Evolutionary conservation across 2,797 vertebrate species (phyloP).

Genomic region (Pelobates cultripes): DNA sequence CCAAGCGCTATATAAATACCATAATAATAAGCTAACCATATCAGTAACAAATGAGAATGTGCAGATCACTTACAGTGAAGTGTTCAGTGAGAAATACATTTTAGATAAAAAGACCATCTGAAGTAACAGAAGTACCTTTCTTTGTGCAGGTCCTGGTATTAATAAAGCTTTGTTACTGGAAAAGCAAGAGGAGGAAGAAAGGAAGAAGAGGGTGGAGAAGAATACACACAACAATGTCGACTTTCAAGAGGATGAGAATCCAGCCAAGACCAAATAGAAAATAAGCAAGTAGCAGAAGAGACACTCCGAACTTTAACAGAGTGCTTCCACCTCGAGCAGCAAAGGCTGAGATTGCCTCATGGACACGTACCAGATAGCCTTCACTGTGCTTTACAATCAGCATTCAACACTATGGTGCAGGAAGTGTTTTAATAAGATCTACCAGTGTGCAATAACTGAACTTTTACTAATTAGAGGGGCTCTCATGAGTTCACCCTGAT

Average conservation of each 20-base stretch:
- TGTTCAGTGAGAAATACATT: too few species aligned
- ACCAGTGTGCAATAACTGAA: not conserved
- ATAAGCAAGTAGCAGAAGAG: not conserved
- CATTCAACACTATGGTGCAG: not conserved
- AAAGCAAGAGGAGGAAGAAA: slow-evolving; percentile 23
- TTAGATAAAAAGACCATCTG: not conserved
- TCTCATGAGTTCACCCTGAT: not conserved
- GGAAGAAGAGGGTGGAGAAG: rapidly evolving
- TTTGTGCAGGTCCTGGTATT: slow-evolving; percentile 55
- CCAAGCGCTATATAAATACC: too few species aligned
- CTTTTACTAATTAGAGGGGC: slow-evolving; percentile 4
- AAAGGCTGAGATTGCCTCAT: slow-evolving; percentile 14
- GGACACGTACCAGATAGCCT: slow-evolving; percentile 13
- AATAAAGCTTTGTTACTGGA: slow-evolving; percentile 53
- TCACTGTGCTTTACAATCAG: not conserved
- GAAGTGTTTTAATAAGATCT: not conserved
- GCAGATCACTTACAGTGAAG: too few species aligned
- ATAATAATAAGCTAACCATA: too few species aligned
- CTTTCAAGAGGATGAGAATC: slow-evolving; percentile 41
- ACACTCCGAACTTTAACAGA: not conserved
- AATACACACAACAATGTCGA: not conserved
- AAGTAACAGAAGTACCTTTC: not conserved
- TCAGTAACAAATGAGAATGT: too few species aligned
- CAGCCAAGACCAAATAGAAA: not conserved
- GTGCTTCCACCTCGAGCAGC: not conserved